Base-by-base conservation (phyloP, 2,888 invertebrate genomes). In the Andrena bucephala region DNA sequence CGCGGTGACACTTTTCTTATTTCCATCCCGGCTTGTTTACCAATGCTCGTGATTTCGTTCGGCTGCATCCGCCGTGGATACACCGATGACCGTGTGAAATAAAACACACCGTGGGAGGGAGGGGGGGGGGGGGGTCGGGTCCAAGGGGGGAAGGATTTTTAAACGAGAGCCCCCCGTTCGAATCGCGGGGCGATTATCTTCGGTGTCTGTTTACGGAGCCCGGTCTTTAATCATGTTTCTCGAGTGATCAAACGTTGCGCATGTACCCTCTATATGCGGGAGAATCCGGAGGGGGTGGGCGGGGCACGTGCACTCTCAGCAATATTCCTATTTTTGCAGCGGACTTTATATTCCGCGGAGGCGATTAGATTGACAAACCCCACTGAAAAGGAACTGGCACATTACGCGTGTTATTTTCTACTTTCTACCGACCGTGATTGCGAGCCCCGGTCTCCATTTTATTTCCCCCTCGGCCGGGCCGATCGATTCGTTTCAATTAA, bases 331-430 rank as follows among this genome's bases (percentile, higher is more conserved):
- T 77, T 75, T 67, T 62, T 67, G 3, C 16, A 48, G 16, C 36
- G n/a, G 20, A 65, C 13, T 50, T 13, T 33, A 33, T 75, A 36
- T 52, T 77, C 57, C 57, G 63, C n/a, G 24, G 29, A 29, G 3
- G n/a, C 31, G 76, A 54, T 78, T 76, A 78, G 76, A 78, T 76
- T 77, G 62, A 2, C 42, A 16, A 42, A 4, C 16, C 13, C 13
- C 33, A 4, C 42, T 42, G 13, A 52, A 62, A 8, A 31, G 20
- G 24, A 20, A 68, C 68, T 42, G 42, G 42, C 13, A 10, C 42
- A 1, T 42, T 13, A 42, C 42, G 42, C 42, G 42, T 42, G 13
- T 42, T 42, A 42, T 42, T 42, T 42, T 42, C 42, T 42, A 75
- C 67, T 67, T 54, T 29, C n/a, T 20, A n/a, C 31, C n/a, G 10